Evolutionary conservation across 64 coral and sea anemone genomes (phyloP), one percentile per base, ranked within the genome.

Genomic region (Porites lutea): DNA sequence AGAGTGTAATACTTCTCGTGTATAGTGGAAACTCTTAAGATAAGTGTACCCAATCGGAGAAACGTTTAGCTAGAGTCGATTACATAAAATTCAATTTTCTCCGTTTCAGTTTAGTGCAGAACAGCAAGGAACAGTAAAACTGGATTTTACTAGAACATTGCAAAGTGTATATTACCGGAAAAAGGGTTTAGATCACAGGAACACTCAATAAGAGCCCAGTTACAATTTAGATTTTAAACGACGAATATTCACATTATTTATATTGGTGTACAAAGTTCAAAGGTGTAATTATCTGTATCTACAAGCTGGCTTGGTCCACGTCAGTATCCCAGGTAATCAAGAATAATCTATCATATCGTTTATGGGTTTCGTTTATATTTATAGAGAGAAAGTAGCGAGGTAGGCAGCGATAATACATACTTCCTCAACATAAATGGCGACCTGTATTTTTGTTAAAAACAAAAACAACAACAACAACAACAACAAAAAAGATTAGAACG

Each of bases 161-260:
- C 4, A 65, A 83, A 83, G 45, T 83, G 15, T 67, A 57, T 57
- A 57, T 9, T 83, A 20, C 48, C 14, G 58, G 10, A 65, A 61
- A 4, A 84, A 11, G 52, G 52, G 6, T 7, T 7, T 12, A 16
- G 62, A 14, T 69, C 52, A 19, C 45, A 0, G 19, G 19, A 50
- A 69, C 81, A 49, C 48, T 67, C 54, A 12, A 27, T 13, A n/a
- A 64, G 62, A 84, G 52, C 81, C 48, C 19, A 69, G 64, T 84
- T 68, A 48, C 52, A 84, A 84, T 84, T 84, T 68, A 84, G 81
- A 69, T 46, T 68, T 44, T 69, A 78, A 68, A 84, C 61, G 44
- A 84, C 44, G 61, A 84, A 68, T 84, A 84, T 84, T n/a, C 61
- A 65, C 48, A 49, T 84, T 84, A 84, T 84, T 84, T 84, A 84